These are phyloP conservation scores for Perognathus longimembris DNA, from an alignment of 2,113 vertebrate genomes.

Conservation along the genomic window DNA sequence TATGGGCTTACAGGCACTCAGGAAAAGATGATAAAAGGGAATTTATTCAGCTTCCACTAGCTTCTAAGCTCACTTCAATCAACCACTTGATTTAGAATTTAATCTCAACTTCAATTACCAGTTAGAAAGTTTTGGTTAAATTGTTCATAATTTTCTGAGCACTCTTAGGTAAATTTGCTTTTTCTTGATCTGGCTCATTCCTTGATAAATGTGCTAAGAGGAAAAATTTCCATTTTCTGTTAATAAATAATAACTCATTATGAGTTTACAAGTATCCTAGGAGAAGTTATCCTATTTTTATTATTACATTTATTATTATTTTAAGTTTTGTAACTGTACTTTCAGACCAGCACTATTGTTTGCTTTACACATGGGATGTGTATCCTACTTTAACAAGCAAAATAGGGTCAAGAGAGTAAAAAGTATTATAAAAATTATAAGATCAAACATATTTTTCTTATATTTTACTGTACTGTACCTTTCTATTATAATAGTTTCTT, in stretches of 20 bases:
- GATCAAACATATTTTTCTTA: conserved; percentile 23
- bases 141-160: background rate
- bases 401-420: conserved; percentile 42
- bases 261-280: conserved; percentile 31
- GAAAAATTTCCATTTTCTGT: conserved; percentile 48
- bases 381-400: conserved; percentile 50
- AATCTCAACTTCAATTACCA: background rate
- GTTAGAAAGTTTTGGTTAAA: conserved; percentile 21
- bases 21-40: background rate
- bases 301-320: conserved; percentile 37
- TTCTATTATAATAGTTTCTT: background rate
- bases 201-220: conserved; percentile 19
- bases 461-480: conserved; percentile 12
- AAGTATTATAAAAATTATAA: conserved; percentile 10
- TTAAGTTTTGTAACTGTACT: conserved; percentile 59
- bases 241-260: conserved; percentile 44
- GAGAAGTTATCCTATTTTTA: conserved; percentile 46
- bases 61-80: background rate
- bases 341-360: background rate
- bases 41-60: background rate
- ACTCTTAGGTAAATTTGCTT: conserved; percentile 37
- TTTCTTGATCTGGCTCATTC: conserved; percentile 36
- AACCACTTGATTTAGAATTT: conserved; percentile 28
- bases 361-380: background rate
- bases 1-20: background rate